Evolutionary conservation across 2,888 invertebrate genomes (phyloP).

Genomic region (Mactromeris polynyma): DNA sequence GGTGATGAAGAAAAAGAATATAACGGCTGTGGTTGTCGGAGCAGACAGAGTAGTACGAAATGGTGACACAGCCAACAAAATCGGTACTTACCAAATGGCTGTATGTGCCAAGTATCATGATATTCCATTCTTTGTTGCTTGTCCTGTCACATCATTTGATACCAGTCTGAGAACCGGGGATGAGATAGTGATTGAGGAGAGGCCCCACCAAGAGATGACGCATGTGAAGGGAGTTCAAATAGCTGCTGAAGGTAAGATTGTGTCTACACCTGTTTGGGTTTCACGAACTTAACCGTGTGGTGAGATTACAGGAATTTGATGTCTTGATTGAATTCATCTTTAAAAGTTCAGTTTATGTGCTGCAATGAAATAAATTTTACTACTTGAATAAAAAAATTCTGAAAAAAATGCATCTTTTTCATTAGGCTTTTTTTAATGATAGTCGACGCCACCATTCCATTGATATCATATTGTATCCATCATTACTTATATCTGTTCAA

Average conservation of each 20-base stretch:
- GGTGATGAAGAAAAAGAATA: conserved; percentile 93
- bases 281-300: too few relatives aligned
- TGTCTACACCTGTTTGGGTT: too few relatives aligned
- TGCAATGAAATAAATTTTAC: neutral
- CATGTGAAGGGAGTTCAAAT: conserved; percentile 94
- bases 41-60: conserved; percentile 98
- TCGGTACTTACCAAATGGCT: conserved; percentile 93
- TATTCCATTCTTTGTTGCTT: conserved; percentile 98
- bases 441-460: too few relatives aligned
- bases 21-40: conserved; percentile 98
- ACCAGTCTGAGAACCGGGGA: conserved; percentile 93
- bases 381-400: neutral
- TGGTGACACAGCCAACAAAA: conserved; percentile 99
- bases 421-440: too few relatives aligned
- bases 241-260: conserved; percentile 92
- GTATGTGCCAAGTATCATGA: conserved; percentile 95
- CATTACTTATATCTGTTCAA: too few relatives aligned
- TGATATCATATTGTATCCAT: too few relatives aligned
- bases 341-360: neutral
- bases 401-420: too few relatives aligned
- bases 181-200: conserved; percentile 96
- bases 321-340: neutral
- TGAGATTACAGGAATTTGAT: too few relatives aligned
- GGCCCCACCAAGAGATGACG: conserved; percentile 96
- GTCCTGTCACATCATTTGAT: conserved; percentile 96